These are phyloP conservation scores for Puntigrus tetrazona DNA, from an alignment of 2,113 vertebrate species.

Conservation along the genomic window DNA sequence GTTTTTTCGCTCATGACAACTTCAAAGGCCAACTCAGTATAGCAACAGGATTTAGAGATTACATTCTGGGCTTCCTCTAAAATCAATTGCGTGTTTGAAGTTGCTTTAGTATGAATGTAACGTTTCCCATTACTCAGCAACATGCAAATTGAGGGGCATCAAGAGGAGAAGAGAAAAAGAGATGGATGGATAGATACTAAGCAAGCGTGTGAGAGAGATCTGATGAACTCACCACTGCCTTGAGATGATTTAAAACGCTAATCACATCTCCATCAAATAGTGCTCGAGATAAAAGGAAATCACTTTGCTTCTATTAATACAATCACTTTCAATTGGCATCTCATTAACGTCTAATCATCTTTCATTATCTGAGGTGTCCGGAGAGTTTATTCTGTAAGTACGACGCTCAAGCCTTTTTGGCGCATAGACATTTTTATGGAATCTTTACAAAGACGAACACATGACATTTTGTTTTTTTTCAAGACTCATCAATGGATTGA, in stretches of 20 bases:
- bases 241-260: constrained; percentile 34
- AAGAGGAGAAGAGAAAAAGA: constrained; percentile 33
- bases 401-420: background rate
- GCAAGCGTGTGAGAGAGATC: constrained; percentile 7
- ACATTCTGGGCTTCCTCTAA: constrained; percentile 40
- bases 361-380: background rate
- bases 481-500: constrained; percentile 3
- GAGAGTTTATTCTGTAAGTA: background rate
- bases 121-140: constrained; percentile 53
- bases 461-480: background rate
- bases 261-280: constrained; percentile 4
- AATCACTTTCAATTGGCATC: constrained; percentile 12
- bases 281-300: constrained; percentile 21
- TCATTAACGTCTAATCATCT: background rate
- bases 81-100: constrained; percentile 54
- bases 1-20: background rate
- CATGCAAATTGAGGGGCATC: constrained; percentile 48
- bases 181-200: constrained; percentile 29
- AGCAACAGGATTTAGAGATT: constrained; percentile 57
- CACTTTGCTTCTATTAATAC: background rate
- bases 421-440: background rate
- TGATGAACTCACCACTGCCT: constrained; percentile 16
- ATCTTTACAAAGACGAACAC: constrained; percentile 14
- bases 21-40: constrained; percentile 45
- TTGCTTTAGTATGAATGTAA: constrained; percentile 45